phyloP scores from a whole-genome alignment of 64 coral and sea anemone genomes.

The Cladopsammia gracilis region DNA sequence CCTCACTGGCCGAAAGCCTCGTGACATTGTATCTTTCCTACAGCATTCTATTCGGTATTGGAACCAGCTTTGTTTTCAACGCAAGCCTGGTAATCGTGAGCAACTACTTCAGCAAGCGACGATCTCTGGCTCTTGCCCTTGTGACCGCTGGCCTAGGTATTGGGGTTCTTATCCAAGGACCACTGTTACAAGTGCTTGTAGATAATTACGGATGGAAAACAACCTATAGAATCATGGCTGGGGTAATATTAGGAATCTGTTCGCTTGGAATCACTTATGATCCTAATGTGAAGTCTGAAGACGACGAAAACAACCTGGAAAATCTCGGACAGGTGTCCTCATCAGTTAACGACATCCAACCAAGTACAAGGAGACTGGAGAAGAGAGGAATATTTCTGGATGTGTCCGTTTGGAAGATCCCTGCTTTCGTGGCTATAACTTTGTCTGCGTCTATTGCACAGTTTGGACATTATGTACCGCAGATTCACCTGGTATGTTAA shows the following conservation, averaged over 20 bases:
- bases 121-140: conserved; percentile 1
- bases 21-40: not conserved
- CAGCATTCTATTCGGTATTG: conserved; percentile 8
- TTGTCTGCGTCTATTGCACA: not conserved
- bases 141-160: not conserved
- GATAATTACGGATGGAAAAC: not conserved
- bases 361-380: not conserved
- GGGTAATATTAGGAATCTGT: not conserved
- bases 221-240: conserved; percentile 7
- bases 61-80: not conserved
- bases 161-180: not conserved
- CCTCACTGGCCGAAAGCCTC: not conserved
- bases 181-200: not conserved
- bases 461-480: not conserved
- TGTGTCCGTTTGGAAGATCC: conserved; percentile 9
- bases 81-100: not conserved
- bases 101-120: conserved; percentile 1
- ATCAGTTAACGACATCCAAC: not conserved
- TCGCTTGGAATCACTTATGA: not conserved
- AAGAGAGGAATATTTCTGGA: not conserved
- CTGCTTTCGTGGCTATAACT: not conserved
- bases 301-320: not conserved
- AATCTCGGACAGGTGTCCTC: too few relatives aligned
- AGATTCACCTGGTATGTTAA: conserved; percentile 12
- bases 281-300: not conserved